Conservation (phyloP, 2,888 invertebrate species). For the Drosophila acutilabella region DNA sequence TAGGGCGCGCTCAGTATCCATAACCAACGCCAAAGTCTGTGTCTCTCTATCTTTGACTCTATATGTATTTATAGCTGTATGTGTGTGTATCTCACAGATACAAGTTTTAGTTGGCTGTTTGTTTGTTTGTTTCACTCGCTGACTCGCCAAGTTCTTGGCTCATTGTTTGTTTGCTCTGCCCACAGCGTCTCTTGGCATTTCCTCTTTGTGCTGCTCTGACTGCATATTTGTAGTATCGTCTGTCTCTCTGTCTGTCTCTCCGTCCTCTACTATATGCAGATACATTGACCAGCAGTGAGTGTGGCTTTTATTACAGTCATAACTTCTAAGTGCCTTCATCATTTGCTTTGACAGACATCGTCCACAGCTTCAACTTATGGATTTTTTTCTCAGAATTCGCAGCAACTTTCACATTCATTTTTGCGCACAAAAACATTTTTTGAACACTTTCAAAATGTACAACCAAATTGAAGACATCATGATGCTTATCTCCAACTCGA, state of each 20-base stretch:
- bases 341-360: conserved; percentile 12
- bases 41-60: conserved; percentile 22
- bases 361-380: not conserved
- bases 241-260: not conserved
- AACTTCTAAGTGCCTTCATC: conserved; percentile 35
- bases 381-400: conserved; percentile 26
- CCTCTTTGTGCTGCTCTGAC: conserved; percentile 47
- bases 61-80: conserved; percentile 23
- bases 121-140: conserved; percentile 64
- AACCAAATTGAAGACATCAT: conserved; percentile 4
- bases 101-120: conserved; percentile 66
- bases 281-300: conserved; percentile 26
- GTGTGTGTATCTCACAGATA: conserved; percentile 68
- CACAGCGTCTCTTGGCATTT: conserved; percentile 62
- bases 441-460: conserved; percentile 66
- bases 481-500: not conserved
- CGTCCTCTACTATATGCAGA: conserved; percentile 34
- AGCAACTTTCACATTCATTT: conserved; percentile 76
- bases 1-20: conserved; percentile 64
- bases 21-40: conserved; percentile 49
- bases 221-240: conserved; percentile 52
- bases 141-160: conserved; percentile 50
- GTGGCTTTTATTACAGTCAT: conserved; percentile 30
- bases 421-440: conserved; percentile 30
- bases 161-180: conserved; percentile 57